Evolutionary conservation across 2,888 invertebrate species (phyloP), one percentile per base, ranked within the genome.

Genomic region (Sycophila texana): DNA sequence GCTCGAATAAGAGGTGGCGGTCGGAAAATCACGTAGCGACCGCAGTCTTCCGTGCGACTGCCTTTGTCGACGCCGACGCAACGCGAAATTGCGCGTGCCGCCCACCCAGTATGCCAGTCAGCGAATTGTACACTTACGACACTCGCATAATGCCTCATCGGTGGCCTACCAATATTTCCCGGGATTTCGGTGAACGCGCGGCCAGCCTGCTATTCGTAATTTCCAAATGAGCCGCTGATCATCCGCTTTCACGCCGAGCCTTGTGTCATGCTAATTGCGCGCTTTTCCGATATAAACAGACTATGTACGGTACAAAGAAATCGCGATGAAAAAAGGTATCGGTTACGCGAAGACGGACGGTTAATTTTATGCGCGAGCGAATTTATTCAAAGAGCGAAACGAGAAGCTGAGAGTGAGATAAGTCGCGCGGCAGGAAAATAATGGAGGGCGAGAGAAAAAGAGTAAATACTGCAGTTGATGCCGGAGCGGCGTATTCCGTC

Each of bases 1-100:
- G 12, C 60, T 20, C 22, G 49, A 51, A 47, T 20, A 39, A 39
- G 39, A 57, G 70, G 70, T 16, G 70, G 63, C 53, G 53, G 51
- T 47, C 82, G 79, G 82, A 73, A 84, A 84, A 86, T 84, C 83
- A 83, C 82, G 80, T 77, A 74, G 78, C 77, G 39, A 66, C 72
- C 74, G 74, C 79, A 57, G 61, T 79, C 73, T 74, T 79, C 79
- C 79, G 70, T 70, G 39, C 70, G 74, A 74, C 20, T 63, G 75
- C 75, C 60, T 79, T 71, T 79, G 71, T 71, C 79, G 18, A 71
- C 70, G 70, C 26, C 55, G 57, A 70, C 61, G 61, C 30, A 65
- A 57, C 58, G 67, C 22, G 22, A 58, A 67, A 67, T 74, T 58
- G 65, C 66, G 10, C 39, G 73, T 47, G 20, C 47, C 18, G 10